phyloP scores from a whole-genome alignment of 92 coral and sea anemone species.

The Ricordea florida region DNA sequence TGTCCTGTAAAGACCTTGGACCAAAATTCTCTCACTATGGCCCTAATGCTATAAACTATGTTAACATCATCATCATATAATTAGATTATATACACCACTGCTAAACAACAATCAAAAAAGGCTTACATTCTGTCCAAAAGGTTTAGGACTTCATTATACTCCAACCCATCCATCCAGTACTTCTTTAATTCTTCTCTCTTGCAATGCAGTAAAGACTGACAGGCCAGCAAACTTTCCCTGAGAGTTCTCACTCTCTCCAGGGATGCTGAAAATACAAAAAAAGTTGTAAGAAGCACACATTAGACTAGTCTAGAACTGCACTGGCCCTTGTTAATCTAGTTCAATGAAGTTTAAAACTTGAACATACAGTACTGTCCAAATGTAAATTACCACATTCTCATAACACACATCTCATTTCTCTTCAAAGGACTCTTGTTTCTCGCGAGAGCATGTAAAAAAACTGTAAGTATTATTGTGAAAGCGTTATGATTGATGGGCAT shows the following conservation, averaged over 20 bases:
- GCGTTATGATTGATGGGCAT: no score
- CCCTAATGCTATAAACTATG: not conserved
- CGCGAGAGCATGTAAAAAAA: no score
- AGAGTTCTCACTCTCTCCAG: conserved; percentile 79
- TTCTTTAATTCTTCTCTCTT: conserved; percentile 95
- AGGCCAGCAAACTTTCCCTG: conserved; percentile 80
- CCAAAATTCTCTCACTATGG: no score
- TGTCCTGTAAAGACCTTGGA: not conserved
- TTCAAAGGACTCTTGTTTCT: no score
- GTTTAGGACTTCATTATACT: conserved; percentile 90
- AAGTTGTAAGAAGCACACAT: no score
- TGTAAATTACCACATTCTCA: no score
- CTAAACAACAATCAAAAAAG: not conserved
- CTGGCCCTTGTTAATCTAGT: no score
- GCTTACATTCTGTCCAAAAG: conserved; percentile 94
- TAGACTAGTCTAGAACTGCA: no score
- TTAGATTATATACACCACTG: not conserved
- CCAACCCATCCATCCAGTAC: conserved; percentile 99
- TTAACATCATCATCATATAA: not conserved
- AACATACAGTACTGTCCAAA: no score
- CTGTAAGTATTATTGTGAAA: no score
- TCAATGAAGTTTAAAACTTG: no score
- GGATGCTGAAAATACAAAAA: conserved; percentile 55
- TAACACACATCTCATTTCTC: no score
- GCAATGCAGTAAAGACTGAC: conserved; percentile 88